These are phyloP conservation scores for Cyphomyrmex costatus DNA, from an alignment of 1,140 invertebrate species.

Conservation along the genomic window DNA sequence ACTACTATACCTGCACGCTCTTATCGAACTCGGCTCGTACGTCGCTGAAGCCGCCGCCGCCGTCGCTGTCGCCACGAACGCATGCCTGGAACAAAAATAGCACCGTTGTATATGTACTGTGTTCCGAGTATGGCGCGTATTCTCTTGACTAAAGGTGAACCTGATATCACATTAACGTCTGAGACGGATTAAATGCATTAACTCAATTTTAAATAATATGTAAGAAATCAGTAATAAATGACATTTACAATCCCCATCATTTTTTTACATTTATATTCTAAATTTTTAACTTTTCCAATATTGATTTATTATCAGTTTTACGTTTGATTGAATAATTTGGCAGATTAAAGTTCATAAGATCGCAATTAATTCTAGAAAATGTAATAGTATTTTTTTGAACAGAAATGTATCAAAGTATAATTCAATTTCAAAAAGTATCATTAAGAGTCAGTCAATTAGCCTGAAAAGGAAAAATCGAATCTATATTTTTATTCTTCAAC, in stretches of 20 bases:
- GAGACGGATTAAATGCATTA: not conserved
- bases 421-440: not conserved
- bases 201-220: not conserved
- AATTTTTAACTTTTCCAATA: not conserved
- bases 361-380: not conserved
- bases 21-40: conserved; percentile 69
- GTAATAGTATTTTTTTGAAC: not conserved
- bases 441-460: not conserved
- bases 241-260: not conserved
- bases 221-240: not conserved
- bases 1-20: conserved; percentile 72
- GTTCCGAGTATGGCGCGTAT: conserved; percentile 18
- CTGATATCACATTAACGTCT: not conserved
- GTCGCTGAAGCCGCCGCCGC: conserved; percentile 43
- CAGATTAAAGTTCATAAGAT: not conserved
- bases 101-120: conserved; percentile 56
- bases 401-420: not conserved
- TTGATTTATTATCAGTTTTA: not conserved
- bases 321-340: not conserved
- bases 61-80: conserved; percentile 38
- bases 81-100: conserved; percentile 74
- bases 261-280: not conserved
- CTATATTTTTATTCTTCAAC: not conserved
- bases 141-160: conserved; percentile 15
- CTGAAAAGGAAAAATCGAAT: not conserved